A percentile compares a stretch with the other conserved stretches of the same genome.
Evolutionary conservation across 1,140 invertebrate species (phyloP).

Genomic region (Brachionus paranguensis): DNA sequence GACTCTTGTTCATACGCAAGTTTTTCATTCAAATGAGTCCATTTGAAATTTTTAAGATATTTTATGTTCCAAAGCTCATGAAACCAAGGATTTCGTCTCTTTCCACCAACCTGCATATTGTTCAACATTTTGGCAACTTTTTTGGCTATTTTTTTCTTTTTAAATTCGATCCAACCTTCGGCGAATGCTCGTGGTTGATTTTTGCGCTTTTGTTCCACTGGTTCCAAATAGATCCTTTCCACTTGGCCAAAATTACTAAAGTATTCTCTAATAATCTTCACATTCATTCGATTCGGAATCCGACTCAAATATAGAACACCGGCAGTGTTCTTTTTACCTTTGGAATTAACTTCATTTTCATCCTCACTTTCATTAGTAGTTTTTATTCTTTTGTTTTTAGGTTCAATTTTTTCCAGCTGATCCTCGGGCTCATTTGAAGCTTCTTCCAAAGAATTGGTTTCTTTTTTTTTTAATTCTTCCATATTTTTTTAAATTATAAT

Average conservation of each 20-base stretch:
- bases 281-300: slow-evolving; percentile 39
- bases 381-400: background rate
- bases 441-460: background rate
- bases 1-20: slow-evolving; percentile 18
- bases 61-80: slow-evolving; percentile 38
- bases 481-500: background rate
- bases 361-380: background rate
- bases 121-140: slow-evolving; percentile 8
- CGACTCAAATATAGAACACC: slow-evolving; percentile 34
- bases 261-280: slow-evolving; percentile 29
- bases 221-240: slow-evolving; percentile 35
- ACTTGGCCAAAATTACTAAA: slow-evolving; percentile 22
- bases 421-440: background rate
- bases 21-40: slow-evolving; percentile 38
- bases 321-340: background rate
- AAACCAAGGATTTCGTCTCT: slow-evolving; percentile 30
- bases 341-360: background rate
- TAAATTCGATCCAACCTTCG: slow-evolving; percentile 41
- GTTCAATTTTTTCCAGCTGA: background rate
- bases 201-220: slow-evolving; percentile 13
- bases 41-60: slow-evolving; percentile 27
- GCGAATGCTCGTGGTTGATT: background rate
- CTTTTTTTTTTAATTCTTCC: background rate
- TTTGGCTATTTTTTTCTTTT: slow-evolving; percentile 12
- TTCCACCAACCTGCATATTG: slow-evolving; percentile 31